phyloP scores from a whole-genome alignment of 2,113 vertebrate genomes.

The Heloderma charlesbogerti region DNA sequence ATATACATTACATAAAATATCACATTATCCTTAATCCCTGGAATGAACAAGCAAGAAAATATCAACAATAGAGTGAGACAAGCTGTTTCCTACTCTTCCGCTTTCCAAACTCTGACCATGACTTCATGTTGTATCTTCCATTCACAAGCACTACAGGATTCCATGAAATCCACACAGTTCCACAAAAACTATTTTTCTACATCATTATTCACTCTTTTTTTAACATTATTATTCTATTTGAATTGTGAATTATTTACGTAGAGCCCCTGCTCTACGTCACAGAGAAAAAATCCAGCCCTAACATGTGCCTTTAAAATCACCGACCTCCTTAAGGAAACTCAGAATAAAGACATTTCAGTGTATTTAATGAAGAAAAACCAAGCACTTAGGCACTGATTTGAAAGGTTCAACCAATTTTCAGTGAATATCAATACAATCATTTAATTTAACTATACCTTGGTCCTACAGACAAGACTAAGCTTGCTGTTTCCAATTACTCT shows the following conservation, averaged over 20 bases:
- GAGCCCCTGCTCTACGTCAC: neutral
- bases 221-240: neutral
- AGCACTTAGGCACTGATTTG: neutral
- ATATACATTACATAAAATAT: neutral
- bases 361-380: neutral
- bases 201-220: neutral
- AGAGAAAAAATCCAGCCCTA: neutral
- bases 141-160: neutral
- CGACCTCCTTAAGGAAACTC: neutral
- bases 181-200: neutral
- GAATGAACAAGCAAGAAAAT: conserved; percentile 60
- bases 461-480: neutral
- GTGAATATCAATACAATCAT: neutral
- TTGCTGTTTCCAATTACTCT: neutral
- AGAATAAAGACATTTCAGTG: neutral
- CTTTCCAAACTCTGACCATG: neutral
- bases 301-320: neutral
- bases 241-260: neutral
- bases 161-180: neutral
- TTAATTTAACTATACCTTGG: neutral
- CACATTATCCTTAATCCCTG: neutral
- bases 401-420: neutral
- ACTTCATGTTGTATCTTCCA: neutral
- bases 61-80: conserved; percentile 42
- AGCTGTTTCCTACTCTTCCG: conserved; percentile 27